Evolutionary conservation across 2,113 vertebrate genomes (phyloP).

Genomic region (Rhabdornis inornatus): DNA sequence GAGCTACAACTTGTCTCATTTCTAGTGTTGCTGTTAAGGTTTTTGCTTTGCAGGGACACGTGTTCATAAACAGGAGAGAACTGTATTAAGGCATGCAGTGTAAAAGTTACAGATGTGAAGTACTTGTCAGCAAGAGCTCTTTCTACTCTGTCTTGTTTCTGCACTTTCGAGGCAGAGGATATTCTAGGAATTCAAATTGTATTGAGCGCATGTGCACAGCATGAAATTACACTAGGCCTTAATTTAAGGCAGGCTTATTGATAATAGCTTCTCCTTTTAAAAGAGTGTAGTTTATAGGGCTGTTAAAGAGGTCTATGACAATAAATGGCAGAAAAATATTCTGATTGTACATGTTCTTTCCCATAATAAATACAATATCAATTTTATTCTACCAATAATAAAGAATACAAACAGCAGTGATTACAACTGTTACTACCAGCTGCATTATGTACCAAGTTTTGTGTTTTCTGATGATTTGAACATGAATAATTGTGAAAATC

Average conservation of each 20-base stretch:
- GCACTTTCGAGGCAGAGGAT: neutral
- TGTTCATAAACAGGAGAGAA: neutral
- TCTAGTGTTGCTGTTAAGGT: neutral
- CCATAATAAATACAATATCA: neutral
- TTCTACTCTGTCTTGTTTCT: neutral
- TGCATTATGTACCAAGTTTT: neutral
- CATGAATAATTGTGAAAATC: neutral
- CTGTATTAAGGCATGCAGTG: neutral
- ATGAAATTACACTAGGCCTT: neutral
- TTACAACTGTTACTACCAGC: neutral
- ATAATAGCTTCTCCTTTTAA: neutral
- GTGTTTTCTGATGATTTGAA: neutral
- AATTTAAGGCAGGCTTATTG: neutral
- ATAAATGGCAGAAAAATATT: neutral
- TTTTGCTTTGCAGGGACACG: neutral
- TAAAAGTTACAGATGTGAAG: neutral
- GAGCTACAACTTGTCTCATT: neutral
- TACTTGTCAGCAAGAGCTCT: neutral
- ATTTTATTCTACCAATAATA: neutral
- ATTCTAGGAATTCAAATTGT: neutral
- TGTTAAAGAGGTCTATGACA: neutral
- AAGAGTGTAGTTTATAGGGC: neutral
- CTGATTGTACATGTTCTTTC: rapidly evolving
- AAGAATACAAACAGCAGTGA: neutral
- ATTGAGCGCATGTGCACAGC: neutral